Evolutionary conservation across 1,140 invertebrate species (phyloP).

Genomic region (Zaprionus ornatus): DNA sequence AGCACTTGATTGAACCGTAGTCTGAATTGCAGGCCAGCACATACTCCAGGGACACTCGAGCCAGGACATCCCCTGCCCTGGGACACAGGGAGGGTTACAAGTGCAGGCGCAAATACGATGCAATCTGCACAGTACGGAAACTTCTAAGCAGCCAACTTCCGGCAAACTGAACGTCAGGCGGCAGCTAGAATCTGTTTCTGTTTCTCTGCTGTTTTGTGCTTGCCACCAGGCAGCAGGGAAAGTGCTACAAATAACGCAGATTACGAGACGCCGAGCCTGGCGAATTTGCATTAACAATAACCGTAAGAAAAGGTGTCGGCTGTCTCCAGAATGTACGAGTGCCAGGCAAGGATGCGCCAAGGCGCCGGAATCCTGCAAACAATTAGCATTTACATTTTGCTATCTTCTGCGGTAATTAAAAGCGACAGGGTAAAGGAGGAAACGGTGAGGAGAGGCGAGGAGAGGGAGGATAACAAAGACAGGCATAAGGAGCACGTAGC

Average conservation of each 20-base stretch:
- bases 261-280: slow-evolving; percentile 47
- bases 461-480: background rate
- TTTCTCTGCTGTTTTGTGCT: background rate
- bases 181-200: slow-evolving; percentile 65
- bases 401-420: slow-evolving; percentile 68
- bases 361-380: slow-evolving; percentile 29
- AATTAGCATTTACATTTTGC: slow-evolving; percentile 74
- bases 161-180: slow-evolving; percentile 12
- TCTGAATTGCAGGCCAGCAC: slow-evolving; percentile 34
- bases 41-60: slow-evolving; percentile 57
- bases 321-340: slow-evolving; percentile 53
- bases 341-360: background rate
- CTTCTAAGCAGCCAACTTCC: slow-evolving; percentile 20
- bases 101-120: slow-evolving; percentile 6
- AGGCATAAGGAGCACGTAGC: slow-evolving; percentile 76
- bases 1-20: slow-evolving; percentile 70
- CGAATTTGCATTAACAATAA: slow-evolving; percentile 65
- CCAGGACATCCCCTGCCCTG: background rate
- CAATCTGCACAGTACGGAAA: slow-evolving; percentile 21
- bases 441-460: background rate
- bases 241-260: slow-evolving; percentile 46
- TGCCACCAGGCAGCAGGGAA: slow-evolving; percentile 12
- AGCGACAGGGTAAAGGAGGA: slow-evolving; percentile 3
- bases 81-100: slow-evolving; percentile 16
- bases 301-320: slow-evolving; percentile 71